A percentile compares a stretch with the other conserved stretches of the same genome.
These are phyloP conservation scores for Pogonocherus hispidulus DNA, from an alignment of 2,888 invertebrate genomes.

Conservation along the genomic window DNA sequence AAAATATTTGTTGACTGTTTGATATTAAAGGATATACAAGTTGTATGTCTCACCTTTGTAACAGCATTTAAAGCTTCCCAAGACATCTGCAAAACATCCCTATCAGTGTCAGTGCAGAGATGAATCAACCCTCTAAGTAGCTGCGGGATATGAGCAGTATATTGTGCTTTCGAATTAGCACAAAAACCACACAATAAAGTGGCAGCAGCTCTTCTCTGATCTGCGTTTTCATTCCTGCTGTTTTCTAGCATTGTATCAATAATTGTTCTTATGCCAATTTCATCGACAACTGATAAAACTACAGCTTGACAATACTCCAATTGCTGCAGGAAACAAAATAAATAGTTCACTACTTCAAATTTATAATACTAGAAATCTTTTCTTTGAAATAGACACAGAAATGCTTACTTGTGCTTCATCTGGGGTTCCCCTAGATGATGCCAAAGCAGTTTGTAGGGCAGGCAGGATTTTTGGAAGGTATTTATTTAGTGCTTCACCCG, in stretches of 20 bases:
- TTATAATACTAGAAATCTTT: too few species aligned
- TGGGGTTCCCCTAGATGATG: slow-evolving; percentile 75
- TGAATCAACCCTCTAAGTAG: slow-evolving; percentile 89
- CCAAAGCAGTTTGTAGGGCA: slow-evolving; percentile 85
- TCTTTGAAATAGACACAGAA: too few species aligned
- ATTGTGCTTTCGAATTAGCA: slow-evolving; percentile 89
- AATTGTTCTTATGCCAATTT: slow-evolving; percentile 88
- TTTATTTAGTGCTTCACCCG: slow-evolving; percentile 91
- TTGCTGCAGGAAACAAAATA: slow-evolving; percentile 71
- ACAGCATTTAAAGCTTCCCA: slow-evolving; percentile 95
- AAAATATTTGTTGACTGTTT: too few species aligned
- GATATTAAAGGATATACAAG: too few species aligned
- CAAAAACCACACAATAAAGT: slow-evolving; percentile 92
- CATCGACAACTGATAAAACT: slow-evolving; percentile 90
- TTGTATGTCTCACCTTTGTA: slow-evolving; percentile 80
- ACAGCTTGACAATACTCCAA: slow-evolving; percentile 94
- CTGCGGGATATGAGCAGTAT: slow-evolving; percentile 89
- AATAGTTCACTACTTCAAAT: background rate
- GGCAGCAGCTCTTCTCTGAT: slow-evolving; percentile 84
- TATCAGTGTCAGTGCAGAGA: slow-evolving; percentile 86
- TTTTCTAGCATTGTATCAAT: slow-evolving; percentile 89
- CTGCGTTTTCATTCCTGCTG: slow-evolving; percentile 75
- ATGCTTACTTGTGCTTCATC: slow-evolving; percentile 57
- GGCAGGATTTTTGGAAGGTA: slow-evolving; percentile 94
- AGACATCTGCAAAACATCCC: slow-evolving; percentile 85